Conservation (phyloP, 1,140 invertebrate species). For the Probaryconus sp. region DNA sequence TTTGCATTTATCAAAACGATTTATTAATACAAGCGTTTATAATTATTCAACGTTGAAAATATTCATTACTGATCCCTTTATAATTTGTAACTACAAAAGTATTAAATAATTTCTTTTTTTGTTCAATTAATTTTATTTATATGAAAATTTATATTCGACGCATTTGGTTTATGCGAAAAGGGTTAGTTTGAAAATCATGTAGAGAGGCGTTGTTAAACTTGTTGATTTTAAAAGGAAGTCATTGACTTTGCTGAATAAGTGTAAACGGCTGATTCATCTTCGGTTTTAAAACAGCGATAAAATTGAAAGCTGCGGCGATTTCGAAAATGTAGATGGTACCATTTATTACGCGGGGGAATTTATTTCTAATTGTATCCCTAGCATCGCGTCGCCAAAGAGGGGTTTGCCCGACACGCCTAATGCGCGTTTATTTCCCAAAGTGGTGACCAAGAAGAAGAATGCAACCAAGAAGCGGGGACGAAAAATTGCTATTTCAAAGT, state of each 20-base stretch:
- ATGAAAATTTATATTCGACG: too few relatives aligned
- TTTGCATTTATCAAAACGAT: too few relatives aligned
- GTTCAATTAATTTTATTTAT: too few relatives aligned
- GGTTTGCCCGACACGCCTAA: conserved; percentile 57
- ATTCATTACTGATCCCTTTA: too few relatives aligned
- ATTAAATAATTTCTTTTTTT: too few relatives aligned
- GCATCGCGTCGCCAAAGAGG: conserved; percentile 40
- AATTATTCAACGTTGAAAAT: too few relatives aligned
- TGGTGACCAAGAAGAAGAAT: conserved; percentile 48
- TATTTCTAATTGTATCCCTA: conserved; percentile 57
- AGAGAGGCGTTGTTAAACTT: too few relatives aligned
- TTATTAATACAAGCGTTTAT: too few relatives aligned
- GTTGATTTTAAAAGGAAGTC: conserved; percentile 32
- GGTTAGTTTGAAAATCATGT: too few relatives aligned
- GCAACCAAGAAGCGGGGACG: conserved; percentile 26
- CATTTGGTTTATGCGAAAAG: too few relatives aligned
- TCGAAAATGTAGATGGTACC: conserved; percentile 32
- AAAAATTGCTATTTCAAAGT: conserved; percentile 26
- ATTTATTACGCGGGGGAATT: conserved; percentile 49
- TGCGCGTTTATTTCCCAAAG: conserved; percentile 51
- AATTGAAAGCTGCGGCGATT: conserved; percentile 31
- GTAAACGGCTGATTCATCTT: conserved; percentile 12
- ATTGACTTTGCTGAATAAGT: conserved; percentile 8
- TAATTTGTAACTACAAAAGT: too few relatives aligned
- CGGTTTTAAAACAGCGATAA: conserved; percentile 23